These are phyloP conservation scores for Ooceraea biroi DNA, from an alignment of 1,140 invertebrate species.

Conservation along the genomic window DNA sequence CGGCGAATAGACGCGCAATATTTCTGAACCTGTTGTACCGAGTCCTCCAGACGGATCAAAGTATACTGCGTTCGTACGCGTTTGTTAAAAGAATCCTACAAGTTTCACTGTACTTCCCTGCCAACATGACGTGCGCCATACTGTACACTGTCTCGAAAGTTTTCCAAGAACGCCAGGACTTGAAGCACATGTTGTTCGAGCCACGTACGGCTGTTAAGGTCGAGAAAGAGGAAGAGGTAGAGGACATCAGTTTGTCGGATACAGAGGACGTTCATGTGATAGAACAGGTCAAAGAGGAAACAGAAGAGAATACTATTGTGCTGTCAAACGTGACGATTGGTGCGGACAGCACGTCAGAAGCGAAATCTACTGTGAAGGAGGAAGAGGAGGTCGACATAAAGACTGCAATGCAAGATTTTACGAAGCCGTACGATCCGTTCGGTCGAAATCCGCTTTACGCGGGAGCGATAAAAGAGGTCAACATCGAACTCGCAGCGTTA, in stretches of 20 bases:
- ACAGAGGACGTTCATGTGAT: slow-evolving; percentile 43
- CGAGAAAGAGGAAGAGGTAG: slow-evolving; percentile 50
- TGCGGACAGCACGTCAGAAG: slow-evolving; percentile 23
- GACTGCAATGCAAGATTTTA: slow-evolving; percentile 75
- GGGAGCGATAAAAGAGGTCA: slow-evolving; percentile 90
- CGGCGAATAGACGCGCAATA: slow-evolving; percentile 92
- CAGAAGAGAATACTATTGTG: slow-evolving; percentile 81
- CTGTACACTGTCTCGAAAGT: slow-evolving; percentile 94
- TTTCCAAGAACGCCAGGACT: slow-evolving; percentile 72
- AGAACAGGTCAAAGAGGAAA: slow-evolving; percentile 56
- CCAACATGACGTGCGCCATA: slow-evolving; percentile 89
- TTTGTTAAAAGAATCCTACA: slow-evolving; percentile 97
- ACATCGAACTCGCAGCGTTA: slow-evolving; percentile 91
- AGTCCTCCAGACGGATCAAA: slow-evolving; percentile 93
- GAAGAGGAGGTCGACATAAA: slow-evolving; percentile 72
- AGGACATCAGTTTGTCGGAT: neutral
- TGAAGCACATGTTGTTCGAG: slow-evolving; percentile 64
- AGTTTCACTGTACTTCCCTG: slow-evolving; percentile 86
- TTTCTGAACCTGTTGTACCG: slow-evolving; percentile 96
- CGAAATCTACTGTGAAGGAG: slow-evolving; percentile 20
- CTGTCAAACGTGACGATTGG: slow-evolving; percentile 78
- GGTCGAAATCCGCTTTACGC: slow-evolving; percentile 94
- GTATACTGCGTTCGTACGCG: slow-evolving; percentile 90
- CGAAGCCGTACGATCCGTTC: slow-evolving; percentile 89
- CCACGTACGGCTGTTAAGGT: slow-evolving; percentile 71